A percentile compares a stretch with the other conserved stretches of the same genome.
Conservation (phyloP, 2,888 invertebrate species). For the Cataglyphis albicans region DNA sequence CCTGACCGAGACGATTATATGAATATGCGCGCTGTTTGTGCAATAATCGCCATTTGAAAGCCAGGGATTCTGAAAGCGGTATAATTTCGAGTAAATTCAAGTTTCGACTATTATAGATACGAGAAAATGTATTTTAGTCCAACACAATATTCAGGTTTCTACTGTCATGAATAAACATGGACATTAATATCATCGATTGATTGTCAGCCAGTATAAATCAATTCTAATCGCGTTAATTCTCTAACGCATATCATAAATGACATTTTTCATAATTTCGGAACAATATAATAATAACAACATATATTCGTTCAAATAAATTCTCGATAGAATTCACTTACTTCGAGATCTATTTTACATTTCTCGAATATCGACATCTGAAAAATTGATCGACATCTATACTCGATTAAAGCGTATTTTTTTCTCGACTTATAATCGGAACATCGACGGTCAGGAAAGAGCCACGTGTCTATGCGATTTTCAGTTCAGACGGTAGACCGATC, state of each 20-base stretch:
- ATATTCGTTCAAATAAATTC: not conserved
- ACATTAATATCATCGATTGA: slow-evolving; percentile 16
- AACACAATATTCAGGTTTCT: not conserved
- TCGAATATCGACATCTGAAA: not conserved
- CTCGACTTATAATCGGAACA: not conserved
- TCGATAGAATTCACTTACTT: not conserved
- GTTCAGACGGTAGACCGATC: slow-evolving; percentile 64
- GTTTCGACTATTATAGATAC: slow-evolving; percentile 9
- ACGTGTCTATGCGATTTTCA: not conserved
- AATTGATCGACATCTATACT: not conserved
- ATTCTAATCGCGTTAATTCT: slow-evolving; percentile 16
- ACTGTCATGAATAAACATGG: slow-evolving; percentile 38
- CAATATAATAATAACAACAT: slow-evolving; percentile 20
- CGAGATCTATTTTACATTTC: not conserved
- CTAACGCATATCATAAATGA: not conserved
- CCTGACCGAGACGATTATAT: not conserved
- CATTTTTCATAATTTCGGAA: not conserved
- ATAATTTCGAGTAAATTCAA: slow-evolving; percentile 13
- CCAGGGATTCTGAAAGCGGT: slow-evolving; percentile 9
- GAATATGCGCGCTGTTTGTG: slow-evolving; percentile 15
- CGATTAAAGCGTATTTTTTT: slow-evolving; percentile 14
- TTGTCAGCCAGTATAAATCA: slow-evolving; percentile 9
- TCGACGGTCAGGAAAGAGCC: not conserved
- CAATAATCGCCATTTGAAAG: slow-evolving; percentile 17
- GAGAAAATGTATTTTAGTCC: slow-evolving; percentile 20